These are phyloP conservation scores for Coremacera marginata DNA, from an alignment of 2,888 invertebrate species.

Conservation along the genomic window DNA sequence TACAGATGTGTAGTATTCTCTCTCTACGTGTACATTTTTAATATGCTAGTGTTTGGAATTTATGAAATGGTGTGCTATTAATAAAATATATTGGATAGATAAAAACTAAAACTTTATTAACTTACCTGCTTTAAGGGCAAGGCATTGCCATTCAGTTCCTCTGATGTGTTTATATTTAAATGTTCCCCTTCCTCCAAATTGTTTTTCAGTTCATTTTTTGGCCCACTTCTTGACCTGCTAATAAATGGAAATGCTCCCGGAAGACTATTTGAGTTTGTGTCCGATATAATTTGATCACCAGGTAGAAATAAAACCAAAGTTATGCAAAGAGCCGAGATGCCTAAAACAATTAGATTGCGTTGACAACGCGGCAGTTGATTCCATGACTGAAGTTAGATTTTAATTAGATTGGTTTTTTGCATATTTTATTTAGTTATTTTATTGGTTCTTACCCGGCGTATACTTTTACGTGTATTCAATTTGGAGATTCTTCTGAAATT, in stretches of 20 bases:
- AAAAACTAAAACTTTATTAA: background rate
- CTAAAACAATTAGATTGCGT: slow-evolving; percentile 80
- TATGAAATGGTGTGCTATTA: too few species aligned
- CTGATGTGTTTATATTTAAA: background rate
- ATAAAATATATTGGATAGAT: too few species aligned
- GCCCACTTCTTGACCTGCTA: slow-evolving; percentile 42
- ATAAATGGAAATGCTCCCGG: slow-evolving; percentile 50
- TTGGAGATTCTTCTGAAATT: slow-evolving; percentile 44
- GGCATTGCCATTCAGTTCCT: slow-evolving; percentile 46
- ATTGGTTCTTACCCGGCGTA: slow-evolving; percentile 61
- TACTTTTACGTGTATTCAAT: slow-evolving; percentile 59
- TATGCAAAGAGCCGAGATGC: slow-evolving; percentile 72
- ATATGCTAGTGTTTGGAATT: too few species aligned
- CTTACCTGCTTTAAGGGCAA: slow-evolving; percentile 48
- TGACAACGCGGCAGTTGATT: slow-evolving; percentile 88
- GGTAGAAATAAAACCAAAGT: slow-evolving; percentile 74
- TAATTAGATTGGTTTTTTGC: background rate
- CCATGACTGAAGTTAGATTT: slow-evolving; percentile 76
- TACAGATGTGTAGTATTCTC: too few species aligned
- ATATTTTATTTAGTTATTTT: background rate
- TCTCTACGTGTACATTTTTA: too few species aligned
- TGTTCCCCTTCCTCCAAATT: slow-evolving; percentile 18
- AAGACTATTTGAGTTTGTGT: slow-evolving; percentile 46
- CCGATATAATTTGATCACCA: slow-evolving; percentile 59
- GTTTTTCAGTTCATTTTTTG: slow-evolving; percentile 16